Evolutionary conservation across 2,888 invertebrate species (phyloP).

Genomic region (Nomada hirtipes): DNA sequence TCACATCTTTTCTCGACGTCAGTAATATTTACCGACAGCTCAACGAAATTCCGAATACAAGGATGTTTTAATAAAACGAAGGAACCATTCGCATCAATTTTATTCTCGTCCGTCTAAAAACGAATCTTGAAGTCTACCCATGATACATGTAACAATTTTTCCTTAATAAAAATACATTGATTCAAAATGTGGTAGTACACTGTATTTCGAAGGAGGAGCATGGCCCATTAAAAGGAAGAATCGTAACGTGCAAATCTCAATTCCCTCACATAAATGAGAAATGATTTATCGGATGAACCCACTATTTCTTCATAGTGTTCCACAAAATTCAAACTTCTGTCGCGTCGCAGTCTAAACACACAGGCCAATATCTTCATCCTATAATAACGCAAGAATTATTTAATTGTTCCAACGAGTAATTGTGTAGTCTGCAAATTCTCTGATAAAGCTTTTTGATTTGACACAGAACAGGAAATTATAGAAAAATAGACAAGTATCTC

Average conservation of each 20-base stretch:
- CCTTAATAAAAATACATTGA: slow-evolving; percentile 31
- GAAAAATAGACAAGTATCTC: not conserved
- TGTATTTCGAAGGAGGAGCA: not conserved
- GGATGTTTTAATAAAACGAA: slow-evolving; percentile 3
- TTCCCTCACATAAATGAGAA: not conserved
- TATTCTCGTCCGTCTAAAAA: slow-evolving; percentile 18
- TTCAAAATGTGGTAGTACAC: slow-evolving; percentile 2
- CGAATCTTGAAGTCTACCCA: slow-evolving; percentile 17
- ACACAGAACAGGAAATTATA: no score
- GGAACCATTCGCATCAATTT: slow-evolving; percentile 11
- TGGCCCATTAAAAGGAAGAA: not conserved
- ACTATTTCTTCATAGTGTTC: not conserved
- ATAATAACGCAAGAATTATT: not conserved
- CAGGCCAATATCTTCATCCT: not conserved
- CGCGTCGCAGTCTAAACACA: not conserved
- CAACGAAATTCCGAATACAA: not conserved
- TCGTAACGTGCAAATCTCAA: not conserved
- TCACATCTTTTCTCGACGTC: not conserved
- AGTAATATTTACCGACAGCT: not conserved
- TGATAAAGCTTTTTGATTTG: not conserved
- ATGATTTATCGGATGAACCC: not conserved
- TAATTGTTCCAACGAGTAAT: not conserved
- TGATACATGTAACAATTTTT: slow-evolving; percentile 28
- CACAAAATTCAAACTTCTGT: no score
- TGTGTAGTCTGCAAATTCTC: not conserved